Base-by-base conservation (phyloP, 2,797 vertebrate species). In the Lindbergichthys nudifrons region DNA sequence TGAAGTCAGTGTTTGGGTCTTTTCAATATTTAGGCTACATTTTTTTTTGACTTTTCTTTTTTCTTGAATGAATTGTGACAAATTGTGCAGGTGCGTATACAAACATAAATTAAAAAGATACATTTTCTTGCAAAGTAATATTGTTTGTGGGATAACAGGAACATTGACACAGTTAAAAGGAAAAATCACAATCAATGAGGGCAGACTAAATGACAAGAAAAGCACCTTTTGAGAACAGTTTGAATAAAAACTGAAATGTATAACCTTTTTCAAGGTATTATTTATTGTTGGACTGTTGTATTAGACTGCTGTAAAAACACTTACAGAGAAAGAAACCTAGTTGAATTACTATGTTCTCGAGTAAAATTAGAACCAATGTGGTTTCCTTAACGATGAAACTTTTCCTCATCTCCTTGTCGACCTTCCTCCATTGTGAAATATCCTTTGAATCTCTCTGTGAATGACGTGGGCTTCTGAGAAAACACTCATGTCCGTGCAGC, bases 401-500 rank as follows among this genome's bases (percentile, higher is more conserved):
- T 72, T 8, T 21, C 15, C 9, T 46, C 21, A 12, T 65, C 0
- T 23, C 50, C 59, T 21, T 39, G 58, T 30, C 9, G 30, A 12
- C 61, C 50, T 47, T 54, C 41, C 32, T 50, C 45, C 12, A 10
- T 8, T 57, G 45, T 54, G 19, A 57, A 10, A 72, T 32, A 45
- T 67, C 58, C 16, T 60, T 41, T 61, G 2, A 65, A 41, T 65
- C 26, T 19, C 63, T 50, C 47, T 2, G 30, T 3, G n/a, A 60
- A 42, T 76, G 62, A 73, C 19, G 2, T 4, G 36, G 41, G 61
- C 30, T 65, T 75, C 65, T 48, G 21, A 72, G 58, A 45, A 80
- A 70, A 45, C 53, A 6, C 15, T 30, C 19, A 10, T 18, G 50
- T 53, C 11, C 14, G 16, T 23, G 58, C 12, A 11, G 11, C 3